These are phyloP conservation scores for Colaptes auratus DNA, from an alignment of 2,113 vertebrate species.

Conservation along the genomic window DNA sequence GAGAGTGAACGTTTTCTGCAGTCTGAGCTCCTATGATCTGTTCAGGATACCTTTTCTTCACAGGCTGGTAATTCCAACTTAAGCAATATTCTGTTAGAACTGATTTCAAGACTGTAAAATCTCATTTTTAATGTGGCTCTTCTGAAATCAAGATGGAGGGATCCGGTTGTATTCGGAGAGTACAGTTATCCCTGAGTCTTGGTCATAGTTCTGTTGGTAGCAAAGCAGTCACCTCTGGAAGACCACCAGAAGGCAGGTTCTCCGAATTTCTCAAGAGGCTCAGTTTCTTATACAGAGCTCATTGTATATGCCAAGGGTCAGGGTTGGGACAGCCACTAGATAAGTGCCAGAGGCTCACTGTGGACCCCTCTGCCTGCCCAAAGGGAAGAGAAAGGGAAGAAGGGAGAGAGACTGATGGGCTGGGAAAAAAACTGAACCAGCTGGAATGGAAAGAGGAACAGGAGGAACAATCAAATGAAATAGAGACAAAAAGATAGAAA, in stretches of 20 bases:
- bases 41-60: not conserved
- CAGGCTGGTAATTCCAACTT: not conserved
- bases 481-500: no score
- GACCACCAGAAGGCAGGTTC: not conserved
- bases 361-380: no score
- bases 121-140: not conserved
- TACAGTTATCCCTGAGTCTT: not conserved
- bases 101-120: not conserved
- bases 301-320: not conserved
- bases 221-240: not conserved
- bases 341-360: no score
- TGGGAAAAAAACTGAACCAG: no score
- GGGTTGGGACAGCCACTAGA: no score
- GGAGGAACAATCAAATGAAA: no score
- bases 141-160: not conserved
- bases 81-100: not conserved
- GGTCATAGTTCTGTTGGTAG: not conserved
- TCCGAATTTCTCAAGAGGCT: not conserved
- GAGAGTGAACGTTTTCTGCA: not conserved
- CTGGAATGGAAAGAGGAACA: no score
- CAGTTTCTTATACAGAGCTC: not conserved
- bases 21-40: not conserved
- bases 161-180: not conserved
- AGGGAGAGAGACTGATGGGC: no score
- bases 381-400: no score